Conservation (phyloP, 2,888 invertebrate genomes). For the Phortica magna region DNA sequence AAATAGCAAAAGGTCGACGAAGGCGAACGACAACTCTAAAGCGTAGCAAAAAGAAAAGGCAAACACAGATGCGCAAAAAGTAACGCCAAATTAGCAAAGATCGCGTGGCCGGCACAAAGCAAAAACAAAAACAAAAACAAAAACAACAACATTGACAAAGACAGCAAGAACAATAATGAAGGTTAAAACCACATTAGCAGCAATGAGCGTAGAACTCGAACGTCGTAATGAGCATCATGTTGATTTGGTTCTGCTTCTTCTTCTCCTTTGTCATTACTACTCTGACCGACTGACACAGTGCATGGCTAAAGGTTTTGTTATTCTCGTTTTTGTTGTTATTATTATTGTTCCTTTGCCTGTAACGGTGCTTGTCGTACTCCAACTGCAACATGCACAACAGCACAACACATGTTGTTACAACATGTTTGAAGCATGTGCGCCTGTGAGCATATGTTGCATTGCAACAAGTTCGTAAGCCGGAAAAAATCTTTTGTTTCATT, state of each 20-base stretch:
- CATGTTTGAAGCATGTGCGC: slow-evolving; percentile 29
- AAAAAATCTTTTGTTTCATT: background rate
- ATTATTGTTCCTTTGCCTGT: slow-evolving; percentile 23
- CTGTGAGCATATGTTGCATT: background rate
- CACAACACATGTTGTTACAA: slow-evolving; percentile 16
- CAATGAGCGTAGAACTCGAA: slow-evolving; percentile 34
- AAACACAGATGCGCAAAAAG: slow-evolving; percentile 2
- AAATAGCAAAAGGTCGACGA: background rate
- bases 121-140: background rate
- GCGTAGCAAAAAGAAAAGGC: slow-evolving; percentile 70
- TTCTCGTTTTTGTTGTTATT: slow-evolving; percentile 13
- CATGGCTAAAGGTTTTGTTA: background rate
- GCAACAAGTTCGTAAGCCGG: background rate
- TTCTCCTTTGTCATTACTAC: slow-evolving; percentile 25
- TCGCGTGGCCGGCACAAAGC: slow-evolving; percentile 15
- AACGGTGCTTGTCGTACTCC: background rate
- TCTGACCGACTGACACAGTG: slow-evolving; percentile 69
- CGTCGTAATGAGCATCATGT: slow-evolving; percentile 20
- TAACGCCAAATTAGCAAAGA: background rate
- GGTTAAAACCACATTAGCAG: slow-evolving; percentile 35
- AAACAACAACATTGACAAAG: background rate
- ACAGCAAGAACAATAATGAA: slow-evolving; percentile 19
- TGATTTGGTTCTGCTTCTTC: background rate
- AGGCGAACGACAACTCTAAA: slow-evolving; percentile 33
- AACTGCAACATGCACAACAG: too few species aligned